These are phyloP conservation scores for Acholoe squamosa DNA, from an alignment of 2,888 invertebrate species.

Conservation along the genomic window DNA sequence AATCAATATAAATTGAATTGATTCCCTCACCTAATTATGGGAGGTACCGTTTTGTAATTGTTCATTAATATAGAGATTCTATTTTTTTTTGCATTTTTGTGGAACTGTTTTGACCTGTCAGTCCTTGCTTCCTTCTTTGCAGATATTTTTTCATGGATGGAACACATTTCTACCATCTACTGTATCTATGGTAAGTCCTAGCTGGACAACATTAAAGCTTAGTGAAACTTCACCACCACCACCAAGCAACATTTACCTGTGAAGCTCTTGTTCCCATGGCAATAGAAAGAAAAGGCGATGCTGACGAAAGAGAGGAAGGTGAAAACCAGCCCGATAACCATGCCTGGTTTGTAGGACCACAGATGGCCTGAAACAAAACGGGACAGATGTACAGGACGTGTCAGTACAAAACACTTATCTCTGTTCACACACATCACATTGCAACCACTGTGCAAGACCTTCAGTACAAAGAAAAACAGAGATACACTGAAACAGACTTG, in stretches of 20 bases:
- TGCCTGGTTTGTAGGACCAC: constrained; percentile 38
- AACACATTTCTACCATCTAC: constrained; percentile 37
- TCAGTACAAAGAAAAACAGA: too few relatives aligned
- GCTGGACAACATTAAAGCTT: neutral
- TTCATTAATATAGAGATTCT: too few relatives aligned
- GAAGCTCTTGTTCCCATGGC: constrained; percentile 43
- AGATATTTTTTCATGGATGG: neutral
- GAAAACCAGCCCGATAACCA: constrained; percentile 25
- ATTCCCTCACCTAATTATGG: too few relatives aligned
- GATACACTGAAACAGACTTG: too few relatives aligned
- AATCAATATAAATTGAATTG: too few relatives aligned
- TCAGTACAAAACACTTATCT: neutral
- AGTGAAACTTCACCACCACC: neutral
- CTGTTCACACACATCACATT: constrained; percentile 2
- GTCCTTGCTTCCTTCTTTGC: neutral
- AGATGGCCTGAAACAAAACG: constrained; percentile 29
- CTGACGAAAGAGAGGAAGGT: constrained; percentile 29
- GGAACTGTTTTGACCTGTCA: neutral
- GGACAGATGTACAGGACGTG: constrained; percentile 36
- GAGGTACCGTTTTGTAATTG: too few relatives aligned
- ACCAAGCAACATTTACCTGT: constrained; percentile 25
- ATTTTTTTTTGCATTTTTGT: too few relatives aligned
- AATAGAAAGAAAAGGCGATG: constrained; percentile 50
- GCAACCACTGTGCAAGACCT: too few relatives aligned
- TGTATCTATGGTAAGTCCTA: neutral